Evolutionary conservation across 2,888 invertebrate genomes (phyloP).

Genomic region (Ophion ellenae): DNA sequence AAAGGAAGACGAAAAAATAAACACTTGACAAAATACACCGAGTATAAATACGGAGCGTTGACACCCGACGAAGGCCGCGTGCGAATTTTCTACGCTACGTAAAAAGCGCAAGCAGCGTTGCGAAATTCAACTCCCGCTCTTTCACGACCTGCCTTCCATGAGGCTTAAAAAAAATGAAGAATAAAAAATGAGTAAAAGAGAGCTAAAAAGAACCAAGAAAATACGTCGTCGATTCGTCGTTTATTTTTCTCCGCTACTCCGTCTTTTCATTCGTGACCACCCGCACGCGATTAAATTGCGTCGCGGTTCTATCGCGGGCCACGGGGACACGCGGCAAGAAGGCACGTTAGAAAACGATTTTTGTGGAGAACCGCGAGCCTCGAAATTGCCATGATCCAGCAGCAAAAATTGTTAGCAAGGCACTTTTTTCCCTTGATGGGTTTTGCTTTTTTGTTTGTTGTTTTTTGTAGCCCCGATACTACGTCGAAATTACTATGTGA

Average conservation of each 20-base stretch:
- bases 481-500: background rate
- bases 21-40: constrained; percentile 1
- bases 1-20: background rate
- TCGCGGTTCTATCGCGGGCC: constrained; percentile 50
- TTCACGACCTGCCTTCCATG: constrained; percentile 61
- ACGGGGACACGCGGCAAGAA: background rate
- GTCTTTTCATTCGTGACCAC: constrained; percentile 25
- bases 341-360: background rate
- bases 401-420: too few species aligned
- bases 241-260: constrained; percentile 9
- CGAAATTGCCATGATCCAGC: too few species aligned
- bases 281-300: constrained; percentile 52
- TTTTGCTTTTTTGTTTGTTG: background rate
- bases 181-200: too few species aligned
- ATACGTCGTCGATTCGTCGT: constrained; percentile 41
- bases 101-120: constrained; percentile 42
- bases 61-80: constrained; percentile 42
- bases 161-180: background rate
- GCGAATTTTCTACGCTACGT: constrained; percentile 39
- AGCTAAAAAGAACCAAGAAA: constrained; percentile 12
- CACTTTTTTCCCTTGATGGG: too few species aligned
- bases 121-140: constrained; percentile 49
- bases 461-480: background rate
- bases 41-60: constrained; percentile 44
- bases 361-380: too few species aligned